phyloP scores from a whole-genome alignment of 2,113 vertebrate genomes.

The Plectropomus leopardus region DNA sequence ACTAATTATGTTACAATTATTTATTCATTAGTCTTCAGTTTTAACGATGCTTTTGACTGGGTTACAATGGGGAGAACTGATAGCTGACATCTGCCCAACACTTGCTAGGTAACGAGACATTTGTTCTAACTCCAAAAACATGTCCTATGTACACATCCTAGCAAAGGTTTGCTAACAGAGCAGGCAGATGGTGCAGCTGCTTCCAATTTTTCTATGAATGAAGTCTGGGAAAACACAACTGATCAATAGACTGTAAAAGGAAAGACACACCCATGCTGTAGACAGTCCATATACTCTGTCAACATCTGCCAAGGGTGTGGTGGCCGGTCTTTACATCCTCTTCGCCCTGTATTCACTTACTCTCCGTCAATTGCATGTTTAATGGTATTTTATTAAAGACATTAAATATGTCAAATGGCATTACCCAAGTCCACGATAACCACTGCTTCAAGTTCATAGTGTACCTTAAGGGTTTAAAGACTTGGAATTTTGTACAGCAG shows the following conservation, averaged over 20 bases:
- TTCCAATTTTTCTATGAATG: conserved; percentile 78
- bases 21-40: neutral
- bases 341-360: conserved; percentile 44
- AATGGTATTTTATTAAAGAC: conserved; percentile 64
- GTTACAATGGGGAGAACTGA: conserved; percentile 9
- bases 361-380: conserved; percentile 44
- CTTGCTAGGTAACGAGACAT: conserved; percentile 27
- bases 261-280: conserved; percentile 71
- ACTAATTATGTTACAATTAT: neutral
- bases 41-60: neutral
- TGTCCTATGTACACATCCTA: conserved; percentile 40
- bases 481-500: conserved; percentile 27
- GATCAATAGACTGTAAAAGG: conserved; percentile 77
- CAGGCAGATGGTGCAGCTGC: conserved; percentile 74
- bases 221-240: conserved; percentile 79
- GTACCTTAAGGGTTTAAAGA: conserved; percentile 57
- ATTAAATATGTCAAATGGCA: conserved; percentile 57
- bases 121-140: conserved; percentile 44
- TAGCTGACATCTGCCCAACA: conserved; percentile 15
- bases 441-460: conserved; percentile 28
- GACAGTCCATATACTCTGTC: conserved; percentile 65
- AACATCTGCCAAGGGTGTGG: conserved; percentile 77
- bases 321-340: conserved; percentile 57
- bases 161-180: conserved; percentile 40
- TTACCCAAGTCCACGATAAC: conserved; percentile 42